A percentile compares a stretch with the other conserved stretches of the same genome.
Evolutionary conservation across 2,113 vertebrate species (phyloP).

Genomic region (Xiphorhynchus elegans): DNA sequence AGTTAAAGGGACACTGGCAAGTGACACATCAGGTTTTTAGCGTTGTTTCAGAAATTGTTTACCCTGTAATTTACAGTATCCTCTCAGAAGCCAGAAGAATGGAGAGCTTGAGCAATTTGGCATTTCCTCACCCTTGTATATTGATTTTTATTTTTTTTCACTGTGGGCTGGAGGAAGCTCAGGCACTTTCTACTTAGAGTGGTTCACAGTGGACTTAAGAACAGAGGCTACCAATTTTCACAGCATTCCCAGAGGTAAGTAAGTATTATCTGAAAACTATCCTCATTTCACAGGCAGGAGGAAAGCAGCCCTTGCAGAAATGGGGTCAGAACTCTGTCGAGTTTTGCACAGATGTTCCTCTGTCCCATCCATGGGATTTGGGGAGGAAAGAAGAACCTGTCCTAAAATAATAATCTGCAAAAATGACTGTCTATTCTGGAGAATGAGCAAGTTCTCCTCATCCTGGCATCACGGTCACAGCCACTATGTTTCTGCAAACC

Average conservation of each 20-base stretch:
- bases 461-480: neutral
- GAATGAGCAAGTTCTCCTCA: rapidly evolving
- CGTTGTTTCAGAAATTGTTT: constrained; percentile 9
- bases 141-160: neutral
- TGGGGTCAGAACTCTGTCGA: neutral
- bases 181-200: neutral
- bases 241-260: neutral
- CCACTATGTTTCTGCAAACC: neutral
- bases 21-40: constrained; percentile 26
- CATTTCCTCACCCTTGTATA: neutral
- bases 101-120: neutral
- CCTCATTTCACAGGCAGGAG: neutral
- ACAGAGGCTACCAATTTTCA: neutral
- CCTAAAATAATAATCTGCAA: neutral
- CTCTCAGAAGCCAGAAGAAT: constrained; percentile 39
- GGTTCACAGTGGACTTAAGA: neutral
- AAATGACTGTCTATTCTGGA: rapidly evolving
- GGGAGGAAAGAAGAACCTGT: neutral
- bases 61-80: constrained; percentile 28
- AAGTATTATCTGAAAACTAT: neutral
- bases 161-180: neutral
- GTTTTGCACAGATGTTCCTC: neutral
- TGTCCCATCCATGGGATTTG: neutral
- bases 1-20: constrained; percentile 28
- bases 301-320: neutral